These are phyloP conservation scores for Phyllostomus discolor DNA, from an alignment of 2,113 vertebrate genomes.

Conservation along the genomic window DNA sequence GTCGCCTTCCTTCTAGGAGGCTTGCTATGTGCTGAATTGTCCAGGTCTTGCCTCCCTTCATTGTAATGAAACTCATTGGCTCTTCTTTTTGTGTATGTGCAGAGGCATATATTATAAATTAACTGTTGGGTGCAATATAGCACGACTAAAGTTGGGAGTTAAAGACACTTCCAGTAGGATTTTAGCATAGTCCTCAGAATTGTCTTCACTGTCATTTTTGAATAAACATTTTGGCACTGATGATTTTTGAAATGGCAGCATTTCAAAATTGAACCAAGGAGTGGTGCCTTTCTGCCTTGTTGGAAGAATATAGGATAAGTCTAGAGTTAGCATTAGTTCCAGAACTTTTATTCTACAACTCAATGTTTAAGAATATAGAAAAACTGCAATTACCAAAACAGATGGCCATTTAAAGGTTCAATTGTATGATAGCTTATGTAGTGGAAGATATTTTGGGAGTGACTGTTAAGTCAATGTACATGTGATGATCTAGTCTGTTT, in stretches of 20 bases:
- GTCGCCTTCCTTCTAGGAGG: slow-evolving; percentile 82
- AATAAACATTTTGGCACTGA: slow-evolving; percentile 34
- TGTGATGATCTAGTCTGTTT: neutral
- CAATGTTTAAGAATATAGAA: slow-evolving; percentile 14
- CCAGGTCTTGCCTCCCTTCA: slow-evolving; percentile 53
- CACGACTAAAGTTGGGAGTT: slow-evolving; percentile 49
- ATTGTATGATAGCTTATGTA: slow-evolving; percentile 45
- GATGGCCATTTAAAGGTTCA: slow-evolving; percentile 16
- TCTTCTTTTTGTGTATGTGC: neutral
- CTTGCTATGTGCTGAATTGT: slow-evolving; percentile 75
- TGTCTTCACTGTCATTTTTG: slow-evolving; percentile 27
- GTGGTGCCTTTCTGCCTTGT: neutral
- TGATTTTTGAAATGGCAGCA: slow-evolving; percentile 41
- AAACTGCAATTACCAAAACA: slow-evolving; percentile 12
- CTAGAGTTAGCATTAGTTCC: slow-evolving; percentile 4
- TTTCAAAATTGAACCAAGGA: neutral
- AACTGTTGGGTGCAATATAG: slow-evolving; percentile 61
- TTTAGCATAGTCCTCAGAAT: slow-evolving; percentile 50
- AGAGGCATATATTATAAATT: slow-evolving; percentile 49
- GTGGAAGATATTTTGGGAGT: neutral
- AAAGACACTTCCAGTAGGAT: slow-evolving; percentile 41
- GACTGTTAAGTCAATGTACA: neutral
- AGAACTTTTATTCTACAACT: neutral
- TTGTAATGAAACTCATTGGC: slow-evolving; percentile 76
- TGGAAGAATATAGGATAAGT: neutral